These are phyloP conservation scores for Ochotona curzoniae DNA, from an alignment of 2,113 vertebrate genomes.

Conservation along the genomic window DNA sequence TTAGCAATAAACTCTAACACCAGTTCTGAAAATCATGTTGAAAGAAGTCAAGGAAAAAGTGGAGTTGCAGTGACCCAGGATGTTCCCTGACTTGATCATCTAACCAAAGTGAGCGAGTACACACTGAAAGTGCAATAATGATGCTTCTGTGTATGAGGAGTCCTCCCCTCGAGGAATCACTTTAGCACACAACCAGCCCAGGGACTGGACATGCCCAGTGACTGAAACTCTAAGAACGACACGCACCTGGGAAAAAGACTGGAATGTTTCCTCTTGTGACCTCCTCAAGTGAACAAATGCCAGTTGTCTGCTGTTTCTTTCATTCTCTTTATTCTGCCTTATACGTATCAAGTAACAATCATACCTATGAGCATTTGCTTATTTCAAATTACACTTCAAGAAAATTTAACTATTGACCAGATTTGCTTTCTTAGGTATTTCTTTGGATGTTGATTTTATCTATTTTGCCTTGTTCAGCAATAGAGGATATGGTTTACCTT, in stretches of 20 bases:
- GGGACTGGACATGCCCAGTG: background rate
- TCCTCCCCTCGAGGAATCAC: background rate
- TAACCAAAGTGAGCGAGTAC: background rate
- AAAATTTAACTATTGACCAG: background rate
- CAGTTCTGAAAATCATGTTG: background rate
- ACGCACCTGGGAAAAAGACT: background rate
- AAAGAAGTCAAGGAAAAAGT: background rate
- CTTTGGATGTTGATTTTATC: slow-evolving; percentile 17
- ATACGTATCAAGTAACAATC: background rate
- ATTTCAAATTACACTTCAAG: background rate
- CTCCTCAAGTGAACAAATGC: background rate
- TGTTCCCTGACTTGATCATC: background rate
- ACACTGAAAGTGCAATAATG: background rate
- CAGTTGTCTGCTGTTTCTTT: background rate
- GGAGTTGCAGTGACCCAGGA: background rate
- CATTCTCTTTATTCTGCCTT: background rate
- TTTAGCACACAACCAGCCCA: background rate
- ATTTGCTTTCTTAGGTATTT: background rate
- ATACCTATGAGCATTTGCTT: background rate
- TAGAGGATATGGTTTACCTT: background rate
- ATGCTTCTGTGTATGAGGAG: background rate
- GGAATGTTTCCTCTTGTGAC: background rate
- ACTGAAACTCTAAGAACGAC: slow-evolving; percentile 18
- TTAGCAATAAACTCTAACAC: background rate
- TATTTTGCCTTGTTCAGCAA: slow-evolving; percentile 3